These are phyloP conservation scores for Puffinus mauretanicus DNA, from an alignment of 2,113 vertebrate genomes.

Conservation along the genomic window DNA sequence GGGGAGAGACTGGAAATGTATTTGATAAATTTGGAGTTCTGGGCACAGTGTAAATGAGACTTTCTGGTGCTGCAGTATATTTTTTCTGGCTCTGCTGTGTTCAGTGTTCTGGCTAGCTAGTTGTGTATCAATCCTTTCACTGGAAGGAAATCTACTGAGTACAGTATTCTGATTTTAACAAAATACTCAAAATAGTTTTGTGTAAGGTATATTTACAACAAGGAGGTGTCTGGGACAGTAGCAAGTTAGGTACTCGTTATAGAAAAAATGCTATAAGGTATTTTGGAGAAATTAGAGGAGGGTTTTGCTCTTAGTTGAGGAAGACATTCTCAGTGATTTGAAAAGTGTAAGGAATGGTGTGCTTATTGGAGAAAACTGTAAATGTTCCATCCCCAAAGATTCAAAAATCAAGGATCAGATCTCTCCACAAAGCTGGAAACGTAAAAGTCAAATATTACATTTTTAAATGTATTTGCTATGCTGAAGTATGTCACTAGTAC, in stretches of 20 bases:
- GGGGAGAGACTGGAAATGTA: slow-evolving; percentile 30
- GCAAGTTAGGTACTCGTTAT: slow-evolving; percentile 36
- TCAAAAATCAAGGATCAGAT: not conserved
- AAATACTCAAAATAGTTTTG: slow-evolving; percentile 66
- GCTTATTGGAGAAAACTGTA: not conserved
- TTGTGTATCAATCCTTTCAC: slow-evolving; percentile 49
- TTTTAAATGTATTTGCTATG: not conserved
- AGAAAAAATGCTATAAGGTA: slow-evolving; percentile 40
- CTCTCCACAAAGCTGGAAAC: not conserved
- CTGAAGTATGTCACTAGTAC: not conserved
- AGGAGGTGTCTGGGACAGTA: slow-evolving; percentile 59
- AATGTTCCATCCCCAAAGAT: not conserved
- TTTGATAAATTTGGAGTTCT: slow-evolving; percentile 67
- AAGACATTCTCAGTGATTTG: not conserved
- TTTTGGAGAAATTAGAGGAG: slow-evolving; percentile 44
- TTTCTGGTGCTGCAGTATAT: slow-evolving; percentile 55
- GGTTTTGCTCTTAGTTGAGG: not conserved
- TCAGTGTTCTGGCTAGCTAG: slow-evolving; percentile 23
- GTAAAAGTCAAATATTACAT: not conserved
- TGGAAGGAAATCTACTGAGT: slow-evolving; percentile 11
- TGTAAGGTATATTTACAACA: slow-evolving; percentile 61
- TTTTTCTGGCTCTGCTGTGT: slow-evolving; percentile 61
- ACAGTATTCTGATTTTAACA: slow-evolving; percentile 61
- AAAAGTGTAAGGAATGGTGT: not conserved
- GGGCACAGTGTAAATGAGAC: slow-evolving; percentile 62